These are phyloP conservation scores for Rhinopithecus roxellana DNA, from an alignment of 2,113 vertebrate species.

Conservation along the genomic window DNA sequence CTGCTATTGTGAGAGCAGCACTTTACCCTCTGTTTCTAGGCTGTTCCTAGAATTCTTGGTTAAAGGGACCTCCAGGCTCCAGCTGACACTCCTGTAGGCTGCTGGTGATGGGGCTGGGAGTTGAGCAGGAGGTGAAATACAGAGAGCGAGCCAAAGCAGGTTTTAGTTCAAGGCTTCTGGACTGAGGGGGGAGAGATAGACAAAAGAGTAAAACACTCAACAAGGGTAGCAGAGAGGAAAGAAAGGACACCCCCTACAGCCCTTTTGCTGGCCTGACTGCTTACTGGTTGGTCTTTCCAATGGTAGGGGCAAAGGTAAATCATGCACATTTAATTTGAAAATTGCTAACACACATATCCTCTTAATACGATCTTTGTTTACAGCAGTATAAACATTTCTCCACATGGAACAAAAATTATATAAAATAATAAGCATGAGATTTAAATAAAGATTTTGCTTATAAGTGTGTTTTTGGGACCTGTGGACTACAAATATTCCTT, in stretches of 20 bases:
- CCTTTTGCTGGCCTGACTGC: neutral
- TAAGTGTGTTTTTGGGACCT: constrained; percentile 6
- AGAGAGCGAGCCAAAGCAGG: neutral
- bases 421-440: constrained; percentile 37
- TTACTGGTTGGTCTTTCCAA: constrained; percentile 56
- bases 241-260: neutral
- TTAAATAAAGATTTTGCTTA: constrained; percentile 25
- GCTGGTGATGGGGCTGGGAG: neutral
- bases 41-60: neutral
- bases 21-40: neutral
- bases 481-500: neutral
- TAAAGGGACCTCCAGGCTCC: neutral
- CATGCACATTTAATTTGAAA: constrained; percentile 59
- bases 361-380: constrained; percentile 37
- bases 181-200: neutral
- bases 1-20: neutral
- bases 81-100: neutral
- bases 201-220: neutral
- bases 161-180: constrained; percentile 8
- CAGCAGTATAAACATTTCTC: constrained; percentile 26
- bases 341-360: constrained; percentile 54
- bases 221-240: neutral
- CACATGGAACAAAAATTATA: constrained; percentile 26
- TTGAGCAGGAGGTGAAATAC: neutral
- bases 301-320: constrained; percentile 35